Evolutionary conservation across 2,797 vertebrate species (phyloP), one percentile per base, ranked within the genome.

Genomic region (Percopsis omiscomaycus): DNA sequence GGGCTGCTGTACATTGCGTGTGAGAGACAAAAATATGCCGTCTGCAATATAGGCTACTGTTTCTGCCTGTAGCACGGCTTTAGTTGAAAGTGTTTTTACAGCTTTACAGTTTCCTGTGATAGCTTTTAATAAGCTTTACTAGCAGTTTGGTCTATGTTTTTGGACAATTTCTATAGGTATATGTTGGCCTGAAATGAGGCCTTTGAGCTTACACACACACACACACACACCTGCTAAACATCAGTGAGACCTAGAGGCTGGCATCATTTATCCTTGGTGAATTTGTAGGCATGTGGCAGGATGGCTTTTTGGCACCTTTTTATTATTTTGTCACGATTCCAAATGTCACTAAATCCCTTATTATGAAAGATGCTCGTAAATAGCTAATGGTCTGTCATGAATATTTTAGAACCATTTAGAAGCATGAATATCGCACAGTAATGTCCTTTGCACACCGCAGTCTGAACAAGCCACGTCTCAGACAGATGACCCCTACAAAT

Each of bases 301-400:
- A 55, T 11, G 63, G 66, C 73, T 75, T 69, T 63, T 13, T 70
- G 81, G 85, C 84, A 86, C 79, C 53, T 61, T 85, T 22, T 85
- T 83, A 88, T 77, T 78, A 50, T 83, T 78, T 83, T 85, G 86
- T 82, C 79, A 63, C 22, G 0, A 63, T 75, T 82, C 79, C 81
- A 85, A 79, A 84, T 77, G 71, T 77, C 80, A 5, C 79, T 90
- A 86, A 86, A 87, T 88, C 83, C 79, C 74, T 60, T 73, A 68
- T 85, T 84, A 86, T 84, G 84, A 86, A 87, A 87, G 73, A 79
- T 59, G 72, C 78, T 69, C 85, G 82, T 91, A 86, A 90, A 91
- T 82, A 85, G 55, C 79, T 86, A 88, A 90, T 88, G 84, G 87
- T 64, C 46, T 59, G 67, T 66, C 85, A 86, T 89, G 84, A 88